Conservation (phyloP, 2,113 vertebrate species). For the Diadophis punctatus region DNA sequence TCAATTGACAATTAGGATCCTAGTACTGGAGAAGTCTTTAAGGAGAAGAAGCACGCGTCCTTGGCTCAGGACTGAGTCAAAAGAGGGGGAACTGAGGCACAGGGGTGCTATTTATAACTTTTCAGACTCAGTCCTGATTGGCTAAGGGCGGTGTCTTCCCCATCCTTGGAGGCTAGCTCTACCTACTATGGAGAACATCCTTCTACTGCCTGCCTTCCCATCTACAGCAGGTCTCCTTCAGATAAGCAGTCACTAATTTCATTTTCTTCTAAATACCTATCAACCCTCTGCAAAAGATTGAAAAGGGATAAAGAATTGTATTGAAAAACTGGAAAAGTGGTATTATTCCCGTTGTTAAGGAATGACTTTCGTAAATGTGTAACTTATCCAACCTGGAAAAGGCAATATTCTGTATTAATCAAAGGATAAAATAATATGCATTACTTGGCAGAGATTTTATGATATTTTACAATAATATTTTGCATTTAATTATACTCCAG, state of each 20-base stretch:
- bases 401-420: not conserved
- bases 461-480: not conserved
- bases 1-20: too few species aligned
- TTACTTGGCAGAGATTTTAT: not conserved
- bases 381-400: not conserved
- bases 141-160: too few species aligned
- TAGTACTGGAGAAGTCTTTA: too few species aligned
- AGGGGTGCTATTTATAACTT: too few species aligned
- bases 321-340: too few species aligned
- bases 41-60: too few species aligned
- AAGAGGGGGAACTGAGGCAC: too few species aligned
- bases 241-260: not conserved
- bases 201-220: not conserved
- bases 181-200: too few species aligned
- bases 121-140: too few species aligned
- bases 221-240: not conserved
- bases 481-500: not conserved
- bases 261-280: not conserved
- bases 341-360: not conserved
- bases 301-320: not conserved
- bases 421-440: not conserved
- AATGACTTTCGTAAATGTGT: not conserved
- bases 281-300: not conserved
- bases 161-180: too few species aligned
- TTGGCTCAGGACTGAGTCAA: too few species aligned